Evolutionary conservation across 2,888 invertebrate species (phyloP).

Genomic region (Augiades crinisus): DNA sequence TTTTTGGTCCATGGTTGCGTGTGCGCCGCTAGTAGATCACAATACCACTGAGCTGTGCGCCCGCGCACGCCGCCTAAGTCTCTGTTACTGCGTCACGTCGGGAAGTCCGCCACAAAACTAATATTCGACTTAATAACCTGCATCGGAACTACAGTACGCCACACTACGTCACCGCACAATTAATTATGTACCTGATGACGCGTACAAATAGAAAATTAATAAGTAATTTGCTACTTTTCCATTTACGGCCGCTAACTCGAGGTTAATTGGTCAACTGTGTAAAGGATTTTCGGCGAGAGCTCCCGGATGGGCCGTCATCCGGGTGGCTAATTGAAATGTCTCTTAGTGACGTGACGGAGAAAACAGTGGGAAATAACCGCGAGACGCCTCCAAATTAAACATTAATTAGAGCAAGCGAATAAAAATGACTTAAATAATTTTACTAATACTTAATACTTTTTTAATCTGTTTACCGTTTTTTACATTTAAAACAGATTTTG

Average conservation of each 20-base stretch:
- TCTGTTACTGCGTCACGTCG: constrained; percentile 76
- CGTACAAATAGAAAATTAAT: constrained; percentile 43
- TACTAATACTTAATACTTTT: too few species aligned
- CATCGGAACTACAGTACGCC: constrained; percentile 49
- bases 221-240: constrained; percentile 35
- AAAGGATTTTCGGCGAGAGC: neutral
- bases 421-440: neutral
- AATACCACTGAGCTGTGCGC: constrained; percentile 69
- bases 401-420: neutral
- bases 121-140: constrained; percentile 58
- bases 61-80: constrained; percentile 61
- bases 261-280: constrained; percentile 12
- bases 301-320: constrained; percentile 7
- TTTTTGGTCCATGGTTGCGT: constrained; percentile 64
- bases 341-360: neutral
- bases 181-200: constrained; percentile 59
- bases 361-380: neutral
- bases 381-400: neutral
- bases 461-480: too few species aligned
- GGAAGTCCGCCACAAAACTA: constrained; percentile 72
- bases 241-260: constrained; percentile 14
- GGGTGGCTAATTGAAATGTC: constrained; percentile 2
- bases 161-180: constrained; percentile 59
- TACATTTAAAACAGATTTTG: too few species aligned
- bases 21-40: constrained; percentile 76